Conservation (phyloP, 2,888 invertebrate species). For the Drosophila setosimentum region DNA sequence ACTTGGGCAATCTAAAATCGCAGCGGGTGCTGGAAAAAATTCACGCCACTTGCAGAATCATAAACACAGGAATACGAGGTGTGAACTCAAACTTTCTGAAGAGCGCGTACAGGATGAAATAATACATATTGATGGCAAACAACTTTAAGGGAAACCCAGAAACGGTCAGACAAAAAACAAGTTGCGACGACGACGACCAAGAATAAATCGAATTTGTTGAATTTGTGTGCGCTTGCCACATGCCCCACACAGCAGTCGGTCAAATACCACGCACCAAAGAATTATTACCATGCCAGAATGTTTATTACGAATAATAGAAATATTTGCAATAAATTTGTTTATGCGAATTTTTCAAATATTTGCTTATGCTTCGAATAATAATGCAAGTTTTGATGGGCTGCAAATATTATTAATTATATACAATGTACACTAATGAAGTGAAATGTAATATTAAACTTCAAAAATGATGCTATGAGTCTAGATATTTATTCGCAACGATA, state of each 20-base stretch:
- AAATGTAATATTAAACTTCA: background rate
- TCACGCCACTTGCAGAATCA: conserved; percentile 76
- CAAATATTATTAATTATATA: conserved; percentile 6
- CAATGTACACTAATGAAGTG: no score
- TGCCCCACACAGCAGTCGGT: conserved; percentile 64
- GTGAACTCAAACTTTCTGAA: conserved; percentile 7
- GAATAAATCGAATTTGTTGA: conserved; percentile 6
- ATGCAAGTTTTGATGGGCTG: conserved; percentile 12
- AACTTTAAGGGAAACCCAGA: conserved; percentile 11
- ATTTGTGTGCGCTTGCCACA: conserved; percentile 53
- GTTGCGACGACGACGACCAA: conserved; percentile 5
- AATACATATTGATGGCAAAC: background rate
- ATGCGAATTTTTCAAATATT: conserved; percentile 51
- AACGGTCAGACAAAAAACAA: background rate
- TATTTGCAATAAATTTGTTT: conserved; percentile 56
- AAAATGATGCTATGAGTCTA: background rate
- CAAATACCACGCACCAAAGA: conserved; percentile 34
- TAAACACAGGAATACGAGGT: conserved; percentile 44
- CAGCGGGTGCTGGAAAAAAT: conserved; percentile 70
- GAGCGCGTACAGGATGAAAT: background rate
- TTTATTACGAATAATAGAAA: conserved; percentile 61
- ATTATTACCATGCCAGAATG: conserved; percentile 64
- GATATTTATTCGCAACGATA: background rate
- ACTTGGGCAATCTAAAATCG: conserved; percentile 59
- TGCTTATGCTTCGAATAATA: conserved; percentile 33